Base-by-base conservation (phyloP, 2,888 invertebrate species). In the Lasioglossum oenotherae region DNA sequence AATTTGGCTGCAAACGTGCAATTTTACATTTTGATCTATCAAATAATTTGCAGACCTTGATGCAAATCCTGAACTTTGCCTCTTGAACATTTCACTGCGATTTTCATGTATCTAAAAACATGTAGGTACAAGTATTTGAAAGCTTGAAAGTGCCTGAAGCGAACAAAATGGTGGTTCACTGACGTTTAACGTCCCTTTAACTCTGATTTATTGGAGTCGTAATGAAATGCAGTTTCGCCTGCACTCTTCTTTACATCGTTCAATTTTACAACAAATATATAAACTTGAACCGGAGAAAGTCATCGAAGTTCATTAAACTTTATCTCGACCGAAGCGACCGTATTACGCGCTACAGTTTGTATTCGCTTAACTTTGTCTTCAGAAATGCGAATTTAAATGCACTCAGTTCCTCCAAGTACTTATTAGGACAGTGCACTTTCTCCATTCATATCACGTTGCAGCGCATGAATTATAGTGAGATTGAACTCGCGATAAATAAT, bases 361-460 rank as follows among this genome's bases (percentile, higher is more conserved):
- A 19, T 16, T 31, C 64, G 2, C 64, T 64, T 64, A 16, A 16
- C 31, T 64, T 64, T 64, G 64, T 31, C 19, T 31, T 31, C 64
- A 64, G 64, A 64, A 31, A 64, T 19, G 31, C n/a, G 64, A 64
- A 64, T 64, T 64, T 64, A 64, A 64, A 64, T 64, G 64, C 64
- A 1, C 31, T 64, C 64, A 57, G n/a, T 38, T 49, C n/a, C 19
- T 46, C 38, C 35, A 35, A n/a, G 57, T n/a, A n/a, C 60, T 31
- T 64, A 64, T 64, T 64, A 64, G 64, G 64, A 64, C 31, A 31
- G 31, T 31, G 31, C 31, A 64, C 31, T 64, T 64, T 64, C 31
- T 31, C 31, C 64, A 64, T 64, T 31, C 64, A 27, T 31, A 64
- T 31, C 64, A 64, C 64, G 64, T 27, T 19, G 64, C 64, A 31